Conservation (phyloP, 23 tunicate genomes). For the Corella eumyota region DNA sequence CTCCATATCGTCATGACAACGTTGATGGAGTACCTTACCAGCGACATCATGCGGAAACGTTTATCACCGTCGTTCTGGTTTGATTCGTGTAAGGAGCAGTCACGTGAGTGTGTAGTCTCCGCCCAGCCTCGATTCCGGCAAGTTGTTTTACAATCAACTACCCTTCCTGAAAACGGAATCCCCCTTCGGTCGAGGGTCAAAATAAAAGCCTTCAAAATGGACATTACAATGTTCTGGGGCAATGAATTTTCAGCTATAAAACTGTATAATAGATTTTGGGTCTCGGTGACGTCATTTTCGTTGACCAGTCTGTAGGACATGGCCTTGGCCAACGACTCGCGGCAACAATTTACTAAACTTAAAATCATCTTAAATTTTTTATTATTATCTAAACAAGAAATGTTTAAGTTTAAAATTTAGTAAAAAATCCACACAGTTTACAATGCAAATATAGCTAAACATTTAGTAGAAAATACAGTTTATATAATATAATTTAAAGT, state of each 20-base stretch:
- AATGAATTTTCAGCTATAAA: slow-evolving; percentile 6
- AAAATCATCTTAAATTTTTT: too few relatives aligned
- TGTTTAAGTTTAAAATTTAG: too few relatives aligned
- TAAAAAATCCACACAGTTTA: too few relatives aligned
- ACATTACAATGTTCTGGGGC: slow-evolving; percentile 5
- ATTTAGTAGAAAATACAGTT: too few relatives aligned
- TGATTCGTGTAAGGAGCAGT: not conserved
- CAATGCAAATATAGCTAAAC: too few relatives aligned
- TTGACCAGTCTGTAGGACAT: slow-evolving; percentile 15
- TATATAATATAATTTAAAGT: too few relatives aligned
- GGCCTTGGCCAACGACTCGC: slow-evolving; percentile 8
- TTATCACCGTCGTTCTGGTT: not conserved
- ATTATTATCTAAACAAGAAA: too few relatives aligned
- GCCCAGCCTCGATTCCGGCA: not conserved
- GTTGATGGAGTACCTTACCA: slow-evolving; percentile 6
- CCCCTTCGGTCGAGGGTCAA: slow-evolving; percentile 17
- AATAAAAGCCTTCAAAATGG: slow-evolving; percentile 5
- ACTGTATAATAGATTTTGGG: not conserved
- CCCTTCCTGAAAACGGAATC: not conserved
- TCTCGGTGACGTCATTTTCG: slow-evolving; percentile 3
- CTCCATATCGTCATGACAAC: slow-evolving; percentile 27
- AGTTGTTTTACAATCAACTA: not conserved
- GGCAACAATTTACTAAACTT: too few relatives aligned
- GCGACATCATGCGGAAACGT: slow-evolving; percentile 9
- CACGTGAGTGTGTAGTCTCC: not conserved